phyloP scores from a whole-genome alignment of 2,888 invertebrate species.

The Lysandra coridon region DNA sequence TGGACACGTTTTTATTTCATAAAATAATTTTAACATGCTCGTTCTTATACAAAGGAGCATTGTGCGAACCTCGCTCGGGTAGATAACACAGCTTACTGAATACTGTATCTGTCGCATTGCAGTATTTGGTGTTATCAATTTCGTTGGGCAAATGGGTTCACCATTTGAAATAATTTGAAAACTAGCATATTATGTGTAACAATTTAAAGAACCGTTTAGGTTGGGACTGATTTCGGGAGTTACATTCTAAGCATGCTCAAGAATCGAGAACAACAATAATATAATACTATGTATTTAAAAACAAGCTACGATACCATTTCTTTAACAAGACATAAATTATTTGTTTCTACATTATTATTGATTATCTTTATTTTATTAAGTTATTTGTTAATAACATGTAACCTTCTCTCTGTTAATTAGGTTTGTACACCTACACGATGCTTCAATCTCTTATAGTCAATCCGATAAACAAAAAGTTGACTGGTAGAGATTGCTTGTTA shows the following conservation, averaged over 20 bases:
- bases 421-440: no score
- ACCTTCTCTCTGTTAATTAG: no score
- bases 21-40: constrained; percentile 8
- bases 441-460: no score
- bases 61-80: constrained; percentile 19
- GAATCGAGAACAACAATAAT: no score
- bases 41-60: constrained; percentile 6
- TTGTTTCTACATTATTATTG: no score
- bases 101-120: constrained; percentile 19
- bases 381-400: no score
- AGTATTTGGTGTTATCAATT: constrained; percentile 29
- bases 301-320: no score
- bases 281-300: no score
- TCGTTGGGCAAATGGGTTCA: background rate
- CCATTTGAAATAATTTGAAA: constrained; percentile 21
- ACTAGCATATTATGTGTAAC: background rate
- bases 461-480: no score
- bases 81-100: constrained; percentile 15
- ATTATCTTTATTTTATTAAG: no score
- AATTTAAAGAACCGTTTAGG: background rate
- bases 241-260: background rate
- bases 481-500: no score
- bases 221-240: background rate
- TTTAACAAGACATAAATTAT: no score
- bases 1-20: background rate